A percentile compares a stretch with the other conserved stretches of the same genome.
Evolutionary conservation across 1,140 invertebrate species (phyloP).

Genomic region (Eumaeus atala): DNA sequence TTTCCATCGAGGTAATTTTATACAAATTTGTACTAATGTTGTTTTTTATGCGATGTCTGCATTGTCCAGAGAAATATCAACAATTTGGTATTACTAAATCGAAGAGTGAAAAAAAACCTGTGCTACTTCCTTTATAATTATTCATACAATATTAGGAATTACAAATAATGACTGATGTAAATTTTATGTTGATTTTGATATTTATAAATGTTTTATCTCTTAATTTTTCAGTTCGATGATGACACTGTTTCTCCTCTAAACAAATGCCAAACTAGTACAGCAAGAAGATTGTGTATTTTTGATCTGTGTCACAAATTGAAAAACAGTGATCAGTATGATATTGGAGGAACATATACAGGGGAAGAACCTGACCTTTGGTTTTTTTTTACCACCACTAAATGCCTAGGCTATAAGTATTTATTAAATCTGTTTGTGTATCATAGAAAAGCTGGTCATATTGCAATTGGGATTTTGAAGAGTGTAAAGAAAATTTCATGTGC

Average conservation of each 20-base stretch:
- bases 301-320: conserved; percentile 39
- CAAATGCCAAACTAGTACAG: conserved; percentile 36
- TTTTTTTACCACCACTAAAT: conserved; percentile 36
- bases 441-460: conserved; percentile 20
- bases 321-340: conserved; percentile 37
- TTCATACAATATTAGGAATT: neutral
- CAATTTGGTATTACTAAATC: no score
- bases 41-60: neutral
- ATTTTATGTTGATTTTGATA: neutral
- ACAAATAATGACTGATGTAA: no score
- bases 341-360: conserved; percentile 44
- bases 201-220: conserved; percentile 4
- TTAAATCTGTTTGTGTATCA: conserved; percentile 50
- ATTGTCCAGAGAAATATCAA: no score
- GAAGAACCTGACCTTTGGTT: conserved; percentile 47
- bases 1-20: neutral
- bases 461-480: conserved; percentile 33
- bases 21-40: neutral
- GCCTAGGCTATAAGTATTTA: conserved; percentile 34
- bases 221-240: conserved; percentile 31
- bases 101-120: neutral
- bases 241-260: conserved; percentile 33
- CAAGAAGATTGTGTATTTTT: conserved; percentile 39
- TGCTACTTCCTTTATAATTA: neutral
- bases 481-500: conserved; percentile 34